Evolutionary conservation across 2,113 vertebrate genomes (phyloP).

Genomic region (Gadus chalcogrammus): DNA sequence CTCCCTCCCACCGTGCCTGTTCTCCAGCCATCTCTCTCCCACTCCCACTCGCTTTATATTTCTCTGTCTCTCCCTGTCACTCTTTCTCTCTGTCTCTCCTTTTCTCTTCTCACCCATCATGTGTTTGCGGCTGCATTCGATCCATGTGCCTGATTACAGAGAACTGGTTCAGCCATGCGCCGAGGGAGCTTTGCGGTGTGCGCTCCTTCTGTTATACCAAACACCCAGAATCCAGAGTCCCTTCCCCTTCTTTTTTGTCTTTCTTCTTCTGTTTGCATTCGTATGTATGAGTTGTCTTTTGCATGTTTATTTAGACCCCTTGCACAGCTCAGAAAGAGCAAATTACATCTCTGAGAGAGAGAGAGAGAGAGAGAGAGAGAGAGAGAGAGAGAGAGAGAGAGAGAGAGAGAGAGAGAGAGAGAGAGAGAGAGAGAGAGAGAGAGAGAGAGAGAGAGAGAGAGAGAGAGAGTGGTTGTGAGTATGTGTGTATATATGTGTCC

Average conservation of each 20-base stretch:
- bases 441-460: no score
- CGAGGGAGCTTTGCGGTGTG: no score
- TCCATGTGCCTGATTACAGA: no score
- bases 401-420: no score
- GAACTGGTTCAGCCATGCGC: no score
- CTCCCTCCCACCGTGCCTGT: background rate
- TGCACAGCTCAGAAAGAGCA: constrained; percentile 30
- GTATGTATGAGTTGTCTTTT: constrained; percentile 47
- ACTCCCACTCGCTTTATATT: background rate
- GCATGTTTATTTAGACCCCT: constrained; percentile 43
- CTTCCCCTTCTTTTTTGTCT: constrained; percentile 25
- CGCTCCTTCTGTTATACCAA: background rate
- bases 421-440: no score
- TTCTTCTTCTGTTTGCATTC: constrained; percentile 23
- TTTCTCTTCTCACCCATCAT: no score
- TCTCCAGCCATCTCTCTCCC: background rate
- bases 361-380: no score
- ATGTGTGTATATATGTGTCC: background rate
- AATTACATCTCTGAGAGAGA: no score
- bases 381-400: no score
- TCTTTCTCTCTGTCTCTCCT: background rate
- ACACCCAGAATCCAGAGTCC: constrained; percentile 3
- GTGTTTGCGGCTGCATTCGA: no score
- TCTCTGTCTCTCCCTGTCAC: background rate
- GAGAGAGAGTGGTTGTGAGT: no score